Evolutionary conservation across 2,888 invertebrate species (phyloP).

Genomic region (Drosophila ezoana): DNA sequence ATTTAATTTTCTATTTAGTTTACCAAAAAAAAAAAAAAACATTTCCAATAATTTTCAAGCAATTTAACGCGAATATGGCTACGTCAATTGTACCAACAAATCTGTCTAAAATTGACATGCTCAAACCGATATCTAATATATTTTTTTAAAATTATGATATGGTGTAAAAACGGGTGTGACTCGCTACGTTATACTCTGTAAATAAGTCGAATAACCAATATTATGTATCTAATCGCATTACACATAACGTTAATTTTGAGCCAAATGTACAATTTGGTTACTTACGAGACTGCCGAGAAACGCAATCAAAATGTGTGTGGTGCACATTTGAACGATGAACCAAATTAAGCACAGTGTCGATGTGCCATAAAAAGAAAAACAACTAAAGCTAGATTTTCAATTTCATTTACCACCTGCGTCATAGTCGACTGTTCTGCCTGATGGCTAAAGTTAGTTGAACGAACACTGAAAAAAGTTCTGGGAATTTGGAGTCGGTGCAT

Average conservation of each 20-base stretch:
- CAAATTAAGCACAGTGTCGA: slow-evolving; percentile 5
- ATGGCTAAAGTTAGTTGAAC: slow-evolving; percentile 46
- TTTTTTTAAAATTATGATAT: too few species aligned
- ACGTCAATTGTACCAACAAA: too few species aligned
- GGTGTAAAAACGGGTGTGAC: too few species aligned
- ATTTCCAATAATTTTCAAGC: too few species aligned
- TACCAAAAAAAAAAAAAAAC: too few species aligned
- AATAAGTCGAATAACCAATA: too few species aligned
- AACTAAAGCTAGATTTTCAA: slow-evolving; percentile 54
- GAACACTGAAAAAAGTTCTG: slow-evolving; percentile 12
- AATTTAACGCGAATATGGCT: too few species aligned
- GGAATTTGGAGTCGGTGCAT: background rate
- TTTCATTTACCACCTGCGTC: slow-evolving; percentile 67
- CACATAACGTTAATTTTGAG: background rate
- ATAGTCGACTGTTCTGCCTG: slow-evolving; percentile 37
- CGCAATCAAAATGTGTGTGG: background rate
- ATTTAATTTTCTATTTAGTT: too few species aligned
- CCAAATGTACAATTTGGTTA: background rate
- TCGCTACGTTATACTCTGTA: too few species aligned
- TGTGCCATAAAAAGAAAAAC: slow-evolving; percentile 4
- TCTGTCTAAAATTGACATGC: too few species aligned
- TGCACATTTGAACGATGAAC: background rate
- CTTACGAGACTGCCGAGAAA: background rate
- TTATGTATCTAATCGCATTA: too few species aligned
- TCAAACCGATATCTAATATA: too few species aligned